Base-by-base conservation (phyloP, 2,113 vertebrate genomes). In the Petaurus breviceps region DNA sequence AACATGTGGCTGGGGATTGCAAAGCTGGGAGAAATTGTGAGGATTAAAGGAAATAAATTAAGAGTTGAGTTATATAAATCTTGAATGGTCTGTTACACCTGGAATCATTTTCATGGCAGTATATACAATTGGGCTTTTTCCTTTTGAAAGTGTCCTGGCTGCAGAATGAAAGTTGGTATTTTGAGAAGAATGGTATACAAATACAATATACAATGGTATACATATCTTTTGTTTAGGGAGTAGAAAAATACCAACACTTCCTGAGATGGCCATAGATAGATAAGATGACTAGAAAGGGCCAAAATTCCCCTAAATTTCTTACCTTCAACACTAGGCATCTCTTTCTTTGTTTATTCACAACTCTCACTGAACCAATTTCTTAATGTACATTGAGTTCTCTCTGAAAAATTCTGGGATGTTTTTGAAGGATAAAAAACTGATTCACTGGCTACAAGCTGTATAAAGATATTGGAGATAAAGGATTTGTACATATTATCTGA, bases 11-110 rank as follows among this genome's bases (percentile, higher is more conserved):
- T 96, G 84, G 84, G 90, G 96, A 94, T 96, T 93, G 94, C 97
- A 96, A 97, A 97, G 94, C 96, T 23, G 12, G 96, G 92, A 90
- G 92, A 97, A 97, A 96, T 96, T 19, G 8, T 92, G 93, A 91
- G 97, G 92, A 97, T 97, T 97, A 96, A 96, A 97, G 93, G 94
- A 97, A 97, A 97, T 97, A 96, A 96, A 97, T 95, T 95, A 96
- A 96, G 90, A 98, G 90, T 50, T 93, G 96, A 97, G 95, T 97
- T 97, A 55, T 95, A 97, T 96, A 97, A 96, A 98, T 96, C 97
- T 90, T 51, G 95, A 97, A 91, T 49, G 25, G 51, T 90, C 96
- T 23, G 3, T 95, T 97, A 97, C 95, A 97, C 96, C 96, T 97
- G 97, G 97, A 98, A 97, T 97, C 94, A 96, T 97, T 97, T 97